These are phyloP conservation scores for Steromphala cineraria DNA, from an alignment of 2,888 invertebrate species.

Conservation along the genomic window DNA sequence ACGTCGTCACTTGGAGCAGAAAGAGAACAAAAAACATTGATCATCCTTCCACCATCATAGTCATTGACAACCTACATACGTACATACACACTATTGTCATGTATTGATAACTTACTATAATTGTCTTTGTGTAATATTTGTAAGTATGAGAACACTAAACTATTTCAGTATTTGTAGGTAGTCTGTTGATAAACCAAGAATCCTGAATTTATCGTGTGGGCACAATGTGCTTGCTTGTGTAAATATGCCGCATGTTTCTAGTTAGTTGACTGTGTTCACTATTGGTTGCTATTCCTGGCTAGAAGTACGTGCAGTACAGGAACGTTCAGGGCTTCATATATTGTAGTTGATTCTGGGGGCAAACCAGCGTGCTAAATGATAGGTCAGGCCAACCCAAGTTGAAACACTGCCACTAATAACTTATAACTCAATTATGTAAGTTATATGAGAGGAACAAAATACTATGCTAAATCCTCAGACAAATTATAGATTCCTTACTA, in stretches of 20 bases:
- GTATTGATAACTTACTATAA: neutral
- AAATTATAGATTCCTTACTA: no score
- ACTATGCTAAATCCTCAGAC: no score
- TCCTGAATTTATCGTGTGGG: neutral
- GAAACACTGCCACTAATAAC: no score
- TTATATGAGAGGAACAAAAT: no score
- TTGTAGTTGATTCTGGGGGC: conserved; percentile 1
- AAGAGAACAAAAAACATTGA: neutral
- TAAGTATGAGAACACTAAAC: conserved; percentile 16
- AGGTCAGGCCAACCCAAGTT: no score
- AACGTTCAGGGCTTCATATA: neutral
- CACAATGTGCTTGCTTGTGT: conserved; percentile 1
- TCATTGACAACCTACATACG: neutral
- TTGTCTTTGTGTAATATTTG: neutral
- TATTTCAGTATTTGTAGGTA: conserved; percentile 22
- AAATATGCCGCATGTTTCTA: neutral
- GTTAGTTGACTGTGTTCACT: neutral
- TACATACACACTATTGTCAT: neutral
- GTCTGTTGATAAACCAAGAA: neutral
- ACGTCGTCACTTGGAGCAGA: neutral
- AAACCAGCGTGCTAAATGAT: neutral
- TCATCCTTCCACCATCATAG: neutral
- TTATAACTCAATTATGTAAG: no score
- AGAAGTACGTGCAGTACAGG: neutral
- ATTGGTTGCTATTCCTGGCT: neutral